Percentiles rank a stretch among this genome's conserved stretches.
These are phyloP conservation scores for Polyommatus iphigenia DNA, from an alignment of 2,888 invertebrate genomes.

Conservation along the genomic window DNA sequence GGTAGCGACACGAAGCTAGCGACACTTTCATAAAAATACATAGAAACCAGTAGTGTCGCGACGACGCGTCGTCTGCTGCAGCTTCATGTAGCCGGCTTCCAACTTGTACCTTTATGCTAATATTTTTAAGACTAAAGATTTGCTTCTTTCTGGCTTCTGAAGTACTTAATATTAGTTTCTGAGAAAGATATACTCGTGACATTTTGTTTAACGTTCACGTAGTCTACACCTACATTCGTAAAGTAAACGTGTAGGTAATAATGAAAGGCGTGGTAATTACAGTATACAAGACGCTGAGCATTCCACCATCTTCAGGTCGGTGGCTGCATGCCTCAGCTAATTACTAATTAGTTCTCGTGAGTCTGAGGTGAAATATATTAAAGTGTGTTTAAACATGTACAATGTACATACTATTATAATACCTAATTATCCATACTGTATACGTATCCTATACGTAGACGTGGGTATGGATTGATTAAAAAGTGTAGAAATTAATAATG, in stretches of 20 bases:
- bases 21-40: too few relatives aligned
- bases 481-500: too few relatives aligned
- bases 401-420: neutral
- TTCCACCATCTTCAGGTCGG: slow-evolving; percentile 12
- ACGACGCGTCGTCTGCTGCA: too few relatives aligned
- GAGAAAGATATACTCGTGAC: too few relatives aligned
- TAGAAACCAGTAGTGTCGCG: too few relatives aligned
- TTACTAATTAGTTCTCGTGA: slow-evolving; percentile 25
- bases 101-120: too few relatives aligned
- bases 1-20: too few relatives aligned
- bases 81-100: too few relatives aligned
- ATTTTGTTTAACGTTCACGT: neutral
- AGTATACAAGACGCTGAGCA: slow-evolving; percentile 16
- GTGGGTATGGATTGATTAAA: too few relatives aligned
- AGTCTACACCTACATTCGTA: neutral
- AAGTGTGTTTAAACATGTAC: neutral
- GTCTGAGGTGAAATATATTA: slow-evolving; percentile 22
- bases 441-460: neutral
- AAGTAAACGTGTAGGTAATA: slow-evolving; percentile 13
- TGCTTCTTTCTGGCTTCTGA: too few relatives aligned
- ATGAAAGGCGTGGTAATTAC: slow-evolving; percentile 25
- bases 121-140: too few relatives aligned
- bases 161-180: too few relatives aligned
- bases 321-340: slow-evolving; percentile 28
- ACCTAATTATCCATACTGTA: neutral